These are phyloP conservation scores for Telmatherina bonti DNA, from an alignment of 2,797 vertebrate genomes.

Conservation along the genomic window DNA sequence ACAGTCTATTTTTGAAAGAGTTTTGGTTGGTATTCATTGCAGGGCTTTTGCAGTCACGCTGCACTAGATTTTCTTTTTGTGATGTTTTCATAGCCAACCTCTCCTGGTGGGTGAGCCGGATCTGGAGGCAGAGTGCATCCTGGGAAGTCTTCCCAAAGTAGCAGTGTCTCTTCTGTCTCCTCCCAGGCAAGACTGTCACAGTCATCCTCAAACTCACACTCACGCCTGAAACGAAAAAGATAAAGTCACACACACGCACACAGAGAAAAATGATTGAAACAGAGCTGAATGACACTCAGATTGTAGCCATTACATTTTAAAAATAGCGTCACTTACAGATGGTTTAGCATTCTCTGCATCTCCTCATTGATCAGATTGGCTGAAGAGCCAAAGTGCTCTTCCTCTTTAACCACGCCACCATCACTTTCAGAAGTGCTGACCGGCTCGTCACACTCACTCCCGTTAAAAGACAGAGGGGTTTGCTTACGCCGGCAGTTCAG, in stretches of 20 bases:
- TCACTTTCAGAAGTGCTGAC: constrained; percentile 91
- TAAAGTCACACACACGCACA: neutral
- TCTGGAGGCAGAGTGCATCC: constrained; percentile 90
- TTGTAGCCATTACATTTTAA: neutral
- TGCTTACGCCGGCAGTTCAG: constrained; percentile 89
- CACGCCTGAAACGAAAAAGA: constrained; percentile 80
- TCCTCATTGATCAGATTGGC: constrained; percentile 98
- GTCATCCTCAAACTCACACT: constrained; percentile 98
- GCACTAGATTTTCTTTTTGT: neutral
- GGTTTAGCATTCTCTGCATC: constrained; percentile 98
- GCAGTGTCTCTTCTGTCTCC: constrained; percentile 95
- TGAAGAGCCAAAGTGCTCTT: constrained; percentile 89
- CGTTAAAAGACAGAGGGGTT: constrained; percentile 77
- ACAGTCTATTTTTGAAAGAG: neutral
- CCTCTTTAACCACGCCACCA: constrained; percentile 84
- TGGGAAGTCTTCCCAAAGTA: constrained; percentile 98
- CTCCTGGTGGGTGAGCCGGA: constrained; percentile 84
- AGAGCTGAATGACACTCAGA: neutral
- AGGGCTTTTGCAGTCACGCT: neutral
- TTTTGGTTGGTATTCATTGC: neutral
- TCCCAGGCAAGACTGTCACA: constrained; percentile 98
- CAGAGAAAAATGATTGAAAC: too few species aligned
- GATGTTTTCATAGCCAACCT: constrained; percentile 4
- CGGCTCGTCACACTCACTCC: constrained; percentile 91
- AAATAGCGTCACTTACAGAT: constrained; percentile 82